Evolutionary conservation across 2,888 invertebrate species (phyloP).

Genomic region (Heterodera filipjevi): DNA sequence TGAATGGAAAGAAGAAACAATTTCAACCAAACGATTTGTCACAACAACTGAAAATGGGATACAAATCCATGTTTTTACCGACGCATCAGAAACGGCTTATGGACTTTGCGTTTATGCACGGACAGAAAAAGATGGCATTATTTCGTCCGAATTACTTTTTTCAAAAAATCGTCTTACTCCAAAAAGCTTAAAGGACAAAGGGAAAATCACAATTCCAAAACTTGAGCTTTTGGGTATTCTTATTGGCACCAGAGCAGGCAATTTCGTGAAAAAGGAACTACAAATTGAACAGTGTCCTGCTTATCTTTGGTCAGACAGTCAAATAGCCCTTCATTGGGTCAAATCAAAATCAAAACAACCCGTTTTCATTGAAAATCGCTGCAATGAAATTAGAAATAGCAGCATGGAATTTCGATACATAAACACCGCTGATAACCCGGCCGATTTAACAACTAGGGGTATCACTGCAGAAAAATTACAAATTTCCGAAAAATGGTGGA

Average conservation of each 20-base stretch:
- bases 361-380: slow-evolving; percentile 30
- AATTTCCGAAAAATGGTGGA: slow-evolving; percentile 11
- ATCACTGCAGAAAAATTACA: background rate
- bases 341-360: slow-evolving; percentile 18
- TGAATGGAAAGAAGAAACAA: background rate
- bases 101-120: background rate
- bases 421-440: slow-evolving; percentile 24
- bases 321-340: slow-evolving; percentile 30
- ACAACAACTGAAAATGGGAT: background rate
- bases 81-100: background rate
- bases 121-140: background rate
- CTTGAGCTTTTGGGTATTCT: slow-evolving; percentile 17
- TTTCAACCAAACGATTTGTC: background rate
- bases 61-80: slow-evolving; percentile 9
- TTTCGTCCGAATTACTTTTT: background rate
- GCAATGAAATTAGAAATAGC: slow-evolving; percentile 31
- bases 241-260: slow-evolving; percentile 3
- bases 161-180: no score
- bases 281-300: background rate
- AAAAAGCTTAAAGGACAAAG: background rate
- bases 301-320: slow-evolving; percentile 36
- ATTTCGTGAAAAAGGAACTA: slow-evolving; percentile 7
- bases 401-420: slow-evolving; percentile 19
- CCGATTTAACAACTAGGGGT: slow-evolving; percentile 26
- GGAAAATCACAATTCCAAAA: slow-evolving; percentile 1